Evolutionary conservation across 2,888 invertebrate genomes (phyloP).

Genomic region (Lycocerus yunnanus): DNA sequence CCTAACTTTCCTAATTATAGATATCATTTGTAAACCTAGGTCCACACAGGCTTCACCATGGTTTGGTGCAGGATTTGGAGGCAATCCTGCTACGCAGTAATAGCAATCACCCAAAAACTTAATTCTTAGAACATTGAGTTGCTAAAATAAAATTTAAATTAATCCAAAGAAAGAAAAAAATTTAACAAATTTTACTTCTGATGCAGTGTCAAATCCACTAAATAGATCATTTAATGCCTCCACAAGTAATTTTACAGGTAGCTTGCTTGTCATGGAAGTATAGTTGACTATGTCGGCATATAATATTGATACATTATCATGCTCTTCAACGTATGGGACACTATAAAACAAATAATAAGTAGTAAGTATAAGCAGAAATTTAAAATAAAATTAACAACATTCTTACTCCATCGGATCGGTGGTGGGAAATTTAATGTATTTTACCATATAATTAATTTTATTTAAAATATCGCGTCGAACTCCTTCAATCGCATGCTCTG

Average conservation of each 20-base stretch:
- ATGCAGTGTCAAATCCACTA: slow-evolving; percentile 89
- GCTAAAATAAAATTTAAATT: slow-evolving; percentile 56
- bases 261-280: slow-evolving; percentile 81
- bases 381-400: neutral
- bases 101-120: slow-evolving; percentile 95
- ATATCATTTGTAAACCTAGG: slow-evolving; percentile 90
- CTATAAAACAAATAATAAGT: slow-evolving; percentile 60
- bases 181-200: slow-evolving; percentile 64
- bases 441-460: slow-evolving; percentile 55
- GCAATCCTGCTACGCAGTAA: slow-evolving; percentile 89
- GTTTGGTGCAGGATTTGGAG: slow-evolving; percentile 66
- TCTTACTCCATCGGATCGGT: slow-evolving; percentile 56
- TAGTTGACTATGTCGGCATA: slow-evolving; percentile 95
- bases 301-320: slow-evolving; percentile 85
- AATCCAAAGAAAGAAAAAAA: neutral
- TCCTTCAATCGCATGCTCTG: slow-evolving; percentile 76
- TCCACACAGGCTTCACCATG: slow-evolving; percentile 92
- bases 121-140: slow-evolving; percentile 79
- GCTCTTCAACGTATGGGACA: slow-evolving; percentile 84
- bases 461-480: slow-evolving; percentile 61
- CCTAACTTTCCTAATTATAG: slow-evolving; percentile 83
- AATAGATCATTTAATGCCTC: slow-evolving; percentile 89
- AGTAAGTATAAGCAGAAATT: neutral
- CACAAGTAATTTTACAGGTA: slow-evolving; percentile 81
- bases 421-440: slow-evolving; percentile 35